A percentile compares a stretch with the other conserved stretches of the same genome.
These are phyloP conservation scores for Numenius arquata DNA, from an alignment of 2,113 vertebrate genomes.

Conservation along the genomic window DNA sequence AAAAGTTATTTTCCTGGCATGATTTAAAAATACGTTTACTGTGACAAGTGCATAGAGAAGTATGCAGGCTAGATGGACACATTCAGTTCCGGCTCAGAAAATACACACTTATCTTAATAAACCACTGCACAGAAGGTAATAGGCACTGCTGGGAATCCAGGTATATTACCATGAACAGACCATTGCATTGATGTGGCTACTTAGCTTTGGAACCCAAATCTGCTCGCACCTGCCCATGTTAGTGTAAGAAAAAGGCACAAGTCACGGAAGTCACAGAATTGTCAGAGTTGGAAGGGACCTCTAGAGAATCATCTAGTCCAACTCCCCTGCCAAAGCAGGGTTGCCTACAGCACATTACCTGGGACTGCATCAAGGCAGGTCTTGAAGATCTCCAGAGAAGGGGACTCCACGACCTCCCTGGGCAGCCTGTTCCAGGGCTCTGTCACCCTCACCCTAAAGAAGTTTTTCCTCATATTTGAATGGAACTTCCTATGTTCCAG, in stretches of 20 bases:
- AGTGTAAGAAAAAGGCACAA: neutral
- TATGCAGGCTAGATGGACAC: neutral
- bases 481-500: too few relatives aligned
- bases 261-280: neutral
- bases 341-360: too few relatives aligned
- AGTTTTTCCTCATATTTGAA: too few relatives aligned
- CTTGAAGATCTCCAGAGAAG: too few relatives aligned
- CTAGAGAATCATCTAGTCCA: too few relatives aligned
- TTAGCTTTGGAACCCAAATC: neutral
- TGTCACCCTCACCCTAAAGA: too few relatives aligned
- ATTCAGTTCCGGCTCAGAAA: neutral
- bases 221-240: rapidly evolving
- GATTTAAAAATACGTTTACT: neutral
- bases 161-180: neutral
- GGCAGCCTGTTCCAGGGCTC: too few relatives aligned
- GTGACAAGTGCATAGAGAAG: neutral
- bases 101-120: neutral
- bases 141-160: neutral
- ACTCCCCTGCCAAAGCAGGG: too few relatives aligned
- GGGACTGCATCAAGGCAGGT: too few relatives aligned
- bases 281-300: too few relatives aligned
- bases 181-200: neutral
- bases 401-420: too few relatives aligned
- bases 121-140: neutral
- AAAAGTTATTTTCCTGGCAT: neutral